Conservation (phyloP, 2,888 invertebrate genomes). For the Notocelia uddmanniana region DNA sequence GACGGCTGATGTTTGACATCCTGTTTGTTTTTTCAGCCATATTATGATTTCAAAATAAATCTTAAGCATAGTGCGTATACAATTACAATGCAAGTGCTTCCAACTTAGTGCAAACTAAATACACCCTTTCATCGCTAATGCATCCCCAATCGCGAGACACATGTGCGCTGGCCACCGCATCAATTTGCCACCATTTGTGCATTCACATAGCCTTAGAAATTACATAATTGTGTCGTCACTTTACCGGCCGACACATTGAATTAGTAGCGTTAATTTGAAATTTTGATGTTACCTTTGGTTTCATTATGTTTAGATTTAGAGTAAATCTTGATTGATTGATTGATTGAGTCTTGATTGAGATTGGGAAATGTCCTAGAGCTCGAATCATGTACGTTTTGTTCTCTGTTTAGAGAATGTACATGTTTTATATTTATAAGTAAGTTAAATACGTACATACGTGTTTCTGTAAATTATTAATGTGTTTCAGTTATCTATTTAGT, state of each 20-base stretch:
- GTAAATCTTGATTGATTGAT: constrained; percentile 2
- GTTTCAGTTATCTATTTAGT: background rate
- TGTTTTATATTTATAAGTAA: background rate
- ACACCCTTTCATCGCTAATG: constrained; percentile 54
- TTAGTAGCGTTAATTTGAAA: constrained; percentile 40
- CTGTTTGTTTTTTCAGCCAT: background rate
- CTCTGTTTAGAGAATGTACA: background rate
- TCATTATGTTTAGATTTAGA: constrained; percentile 11
- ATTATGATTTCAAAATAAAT: background rate
- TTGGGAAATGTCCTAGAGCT: background rate
- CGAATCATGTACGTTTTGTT: background rate
- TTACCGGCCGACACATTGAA: constrained; percentile 32
- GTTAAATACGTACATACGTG: background rate
- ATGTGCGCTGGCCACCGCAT: constrained; percentile 53
- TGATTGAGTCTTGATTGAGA: too few species aligned
- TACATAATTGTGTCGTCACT: constrained; percentile 43
- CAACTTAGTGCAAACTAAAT: constrained; percentile 21
- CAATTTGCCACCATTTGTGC: constrained; percentile 55
- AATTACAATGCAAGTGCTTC: background rate
- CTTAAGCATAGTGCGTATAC: background rate
- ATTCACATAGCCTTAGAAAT: constrained; percentile 42
- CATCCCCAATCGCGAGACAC: constrained; percentile 56
- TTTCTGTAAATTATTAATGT: too few species aligned
- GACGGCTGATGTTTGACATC: too few species aligned
- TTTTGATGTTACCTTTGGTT: constrained; percentile 20